A percentile compares a stretch with the other conserved stretches of the same genome.
Conservation (phyloP, 2,113 vertebrate genomes). For the Seriola quinqueradiata region DNA sequence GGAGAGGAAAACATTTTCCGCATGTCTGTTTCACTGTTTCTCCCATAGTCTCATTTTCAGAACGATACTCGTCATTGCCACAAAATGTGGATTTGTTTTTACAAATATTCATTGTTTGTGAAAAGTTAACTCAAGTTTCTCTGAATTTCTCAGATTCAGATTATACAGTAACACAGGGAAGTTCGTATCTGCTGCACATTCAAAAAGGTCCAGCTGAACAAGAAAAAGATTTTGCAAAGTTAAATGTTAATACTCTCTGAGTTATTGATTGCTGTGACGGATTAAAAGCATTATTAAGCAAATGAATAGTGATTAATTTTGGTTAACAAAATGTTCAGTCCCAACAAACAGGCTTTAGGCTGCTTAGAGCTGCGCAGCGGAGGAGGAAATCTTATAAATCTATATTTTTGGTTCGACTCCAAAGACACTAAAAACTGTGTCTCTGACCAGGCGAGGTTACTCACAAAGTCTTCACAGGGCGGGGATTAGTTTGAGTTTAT, state of each 20-base stretch:
- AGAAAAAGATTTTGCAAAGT: constrained; percentile 23
- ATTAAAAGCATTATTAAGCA: constrained; percentile 16
- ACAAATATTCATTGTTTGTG: neutral
- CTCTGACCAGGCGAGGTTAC: constrained; percentile 38
- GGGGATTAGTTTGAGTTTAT: constrained; percentile 64
- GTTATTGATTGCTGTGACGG: constrained; percentile 19
- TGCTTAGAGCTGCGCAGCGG: constrained; percentile 2
- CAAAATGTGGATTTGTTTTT: neutral
- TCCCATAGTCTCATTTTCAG: neutral
- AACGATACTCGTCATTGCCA: neutral
- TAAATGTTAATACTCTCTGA: constrained; percentile 6
- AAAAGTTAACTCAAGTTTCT: neutral
- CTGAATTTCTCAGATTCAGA: neutral
- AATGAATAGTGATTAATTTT: constrained; percentile 22
- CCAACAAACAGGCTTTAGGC: constrained; percentile 34
- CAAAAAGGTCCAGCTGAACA: constrained; percentile 10
- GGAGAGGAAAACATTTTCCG: neutral
- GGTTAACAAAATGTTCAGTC: constrained; percentile 25
- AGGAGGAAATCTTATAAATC: constrained; percentile 44
- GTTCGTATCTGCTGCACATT: constrained; percentile 7
- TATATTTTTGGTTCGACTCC: constrained; percentile 5
- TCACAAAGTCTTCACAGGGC: constrained; percentile 26
- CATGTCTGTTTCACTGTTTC: too few relatives aligned
- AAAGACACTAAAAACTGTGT: constrained; percentile 18
- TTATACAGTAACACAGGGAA: neutral